A percentile compares a stretch with the other conserved stretches of the same genome.
Evolutionary conservation across 2,888 invertebrate species (phyloP).

Genomic region (Drosophila testacea): DNA sequence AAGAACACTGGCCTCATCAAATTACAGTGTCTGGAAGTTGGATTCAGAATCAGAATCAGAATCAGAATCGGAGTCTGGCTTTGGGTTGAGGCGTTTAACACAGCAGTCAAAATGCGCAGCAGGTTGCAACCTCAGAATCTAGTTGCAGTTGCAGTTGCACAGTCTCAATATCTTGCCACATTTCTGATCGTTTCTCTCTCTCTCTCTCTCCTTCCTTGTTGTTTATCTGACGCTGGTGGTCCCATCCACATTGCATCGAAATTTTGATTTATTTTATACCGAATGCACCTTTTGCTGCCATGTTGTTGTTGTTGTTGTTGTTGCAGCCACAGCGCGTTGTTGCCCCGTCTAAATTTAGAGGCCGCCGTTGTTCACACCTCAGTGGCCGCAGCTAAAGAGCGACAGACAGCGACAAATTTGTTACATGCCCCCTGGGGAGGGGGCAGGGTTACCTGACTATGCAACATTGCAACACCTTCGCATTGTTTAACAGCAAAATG

Average conservation of each 20-base stretch:
- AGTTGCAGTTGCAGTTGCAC: slow-evolving; percentile 46
- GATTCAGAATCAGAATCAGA: neutral
- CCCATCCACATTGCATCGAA: slow-evolving; percentile 56
- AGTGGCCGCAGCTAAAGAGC: slow-evolving; percentile 60
- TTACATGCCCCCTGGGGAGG: slow-evolving; percentile 55
- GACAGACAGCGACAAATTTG: slow-evolving; percentile 74
- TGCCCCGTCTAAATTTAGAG: slow-evolving; percentile 65
- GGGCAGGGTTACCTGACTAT: slow-evolving; percentile 14
- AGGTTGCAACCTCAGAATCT: slow-evolving; percentile 51
- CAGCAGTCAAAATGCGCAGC: slow-evolving; percentile 66
- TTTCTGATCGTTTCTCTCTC: slow-evolving; percentile 6
- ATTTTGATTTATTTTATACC: slow-evolving; percentile 73
- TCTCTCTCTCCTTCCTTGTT: slow-evolving; percentile 27
- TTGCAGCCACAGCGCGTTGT: neutral
- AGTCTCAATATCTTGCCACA: slow-evolving; percentile 27
- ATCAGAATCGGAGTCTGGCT: neutral
- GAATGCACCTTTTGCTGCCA: slow-evolving; percentile 61
- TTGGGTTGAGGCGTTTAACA: slow-evolving; percentile 52
- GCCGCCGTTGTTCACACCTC: slow-evolving; percentile 72
- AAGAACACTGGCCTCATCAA: slow-evolving; percentile 48
- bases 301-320: too few relatives aligned
- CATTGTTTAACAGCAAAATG: slow-evolving; percentile 76
- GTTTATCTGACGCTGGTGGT: slow-evolving; percentile 74
- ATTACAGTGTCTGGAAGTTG: slow-evolving; percentile 42
- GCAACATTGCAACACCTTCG: slow-evolving; percentile 34